A percentile compares a stretch with the other conserved stretches of the same genome.
Conservation (phyloP, 2,113 vertebrate genomes). For the Macrotus californicus region DNA sequence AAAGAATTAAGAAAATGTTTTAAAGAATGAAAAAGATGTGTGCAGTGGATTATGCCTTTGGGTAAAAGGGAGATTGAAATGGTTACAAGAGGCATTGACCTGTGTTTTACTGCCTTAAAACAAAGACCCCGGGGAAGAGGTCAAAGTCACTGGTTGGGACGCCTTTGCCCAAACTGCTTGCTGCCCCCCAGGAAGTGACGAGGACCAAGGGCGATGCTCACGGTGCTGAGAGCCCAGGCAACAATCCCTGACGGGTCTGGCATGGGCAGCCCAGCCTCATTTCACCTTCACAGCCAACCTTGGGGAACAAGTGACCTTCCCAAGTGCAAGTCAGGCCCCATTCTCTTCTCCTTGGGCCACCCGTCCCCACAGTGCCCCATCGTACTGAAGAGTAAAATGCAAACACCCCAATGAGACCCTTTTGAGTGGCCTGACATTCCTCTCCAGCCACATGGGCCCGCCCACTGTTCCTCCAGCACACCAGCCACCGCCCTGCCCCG, state of each 20-base stretch:
- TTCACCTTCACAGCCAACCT: background rate
- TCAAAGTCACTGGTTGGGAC: background rate
- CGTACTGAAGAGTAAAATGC: background rate
- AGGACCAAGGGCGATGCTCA: background rate
- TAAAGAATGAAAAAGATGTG: background rate
- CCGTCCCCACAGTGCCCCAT: background rate
- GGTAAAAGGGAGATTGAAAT: too few species aligned
- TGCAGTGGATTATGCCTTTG: background rate
- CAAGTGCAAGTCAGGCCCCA: too few species aligned
- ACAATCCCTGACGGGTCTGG: rapidly evolving
- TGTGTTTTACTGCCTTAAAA: background rate
- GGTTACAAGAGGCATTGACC: too few species aligned
- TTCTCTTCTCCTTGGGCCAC: background rate
- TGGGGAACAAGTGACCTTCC: background rate
- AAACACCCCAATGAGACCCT: background rate
- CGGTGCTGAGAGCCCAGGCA: rapidly evolving
- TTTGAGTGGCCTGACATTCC: background rate
- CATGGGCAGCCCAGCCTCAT: too few species aligned
- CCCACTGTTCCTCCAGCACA: rapidly evolving
- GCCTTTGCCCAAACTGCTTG: background rate
- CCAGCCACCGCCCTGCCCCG: background rate
- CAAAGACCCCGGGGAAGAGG: background rate
- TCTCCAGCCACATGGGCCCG: background rate
- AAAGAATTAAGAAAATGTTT: too few species aligned
- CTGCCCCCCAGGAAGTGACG: background rate